These are phyloP conservation scores for Protonemura montana DNA, from an alignment of 2,888 invertebrate genomes.

Conservation along the genomic window DNA sequence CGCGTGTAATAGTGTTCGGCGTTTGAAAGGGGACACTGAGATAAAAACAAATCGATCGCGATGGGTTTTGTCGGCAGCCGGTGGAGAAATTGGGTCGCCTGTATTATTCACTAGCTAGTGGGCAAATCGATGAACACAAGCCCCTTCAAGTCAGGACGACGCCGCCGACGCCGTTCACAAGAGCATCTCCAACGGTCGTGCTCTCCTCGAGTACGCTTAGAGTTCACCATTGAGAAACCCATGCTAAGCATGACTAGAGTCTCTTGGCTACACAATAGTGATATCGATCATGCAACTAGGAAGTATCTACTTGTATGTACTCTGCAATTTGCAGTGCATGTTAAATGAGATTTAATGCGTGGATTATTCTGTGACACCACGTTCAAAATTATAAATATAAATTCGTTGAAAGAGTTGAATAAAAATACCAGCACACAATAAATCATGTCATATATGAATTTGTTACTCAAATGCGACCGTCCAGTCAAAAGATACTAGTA, in stretches of 20 bases:
- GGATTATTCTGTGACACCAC: too few species aligned
- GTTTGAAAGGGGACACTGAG: background rate
- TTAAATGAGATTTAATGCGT: too few species aligned
- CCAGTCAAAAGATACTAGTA: too few species aligned
- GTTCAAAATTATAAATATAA: too few species aligned
- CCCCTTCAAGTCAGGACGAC: background rate
- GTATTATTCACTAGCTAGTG: background rate
- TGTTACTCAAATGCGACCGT: too few species aligned
- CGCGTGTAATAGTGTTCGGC: background rate
- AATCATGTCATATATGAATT: too few species aligned
- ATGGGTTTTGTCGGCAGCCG: background rate
- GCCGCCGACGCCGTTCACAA: background rate
- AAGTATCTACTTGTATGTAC: too few species aligned
- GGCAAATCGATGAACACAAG: background rate
- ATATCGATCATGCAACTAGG: too few species aligned
- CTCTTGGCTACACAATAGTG: background rate
- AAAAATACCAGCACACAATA: too few species aligned
- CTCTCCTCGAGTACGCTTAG: background rate
- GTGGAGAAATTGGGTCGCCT: background rate
- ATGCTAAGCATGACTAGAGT: background rate
- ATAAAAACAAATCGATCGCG: background rate
- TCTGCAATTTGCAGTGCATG: too few species aligned
- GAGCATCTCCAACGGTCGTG: background rate
- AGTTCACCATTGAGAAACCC: background rate
- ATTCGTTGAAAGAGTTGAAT: too few species aligned